Evolutionary conservation across 2,888 invertebrate genomes (phyloP), one percentile per base, ranked within the genome.

Genomic region (Drosophila birchii): DNA sequence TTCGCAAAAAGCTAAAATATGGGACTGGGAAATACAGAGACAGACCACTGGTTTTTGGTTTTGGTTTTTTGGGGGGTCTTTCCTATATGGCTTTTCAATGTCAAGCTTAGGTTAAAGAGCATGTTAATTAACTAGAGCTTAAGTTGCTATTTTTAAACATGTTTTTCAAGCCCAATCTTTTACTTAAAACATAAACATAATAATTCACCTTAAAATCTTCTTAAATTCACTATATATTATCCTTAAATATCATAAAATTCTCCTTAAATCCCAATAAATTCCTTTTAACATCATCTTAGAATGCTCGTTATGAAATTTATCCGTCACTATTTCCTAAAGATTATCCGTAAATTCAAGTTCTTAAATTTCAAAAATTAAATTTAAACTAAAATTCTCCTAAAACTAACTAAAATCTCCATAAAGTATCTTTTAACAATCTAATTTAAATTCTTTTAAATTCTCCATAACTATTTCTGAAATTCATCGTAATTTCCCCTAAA

Each of bases 1-100:
- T 78, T 69, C 71, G 59, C 75, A 75, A 85, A 82, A 69, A 45
- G 34, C n/a, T 51, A 34, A 34, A 53, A 53, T 53, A 53, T 53
- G 32, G 16, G n/a, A 41, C 39, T 39, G n/a, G n/a, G 20, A 41
- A 5, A 45, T 34, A n/a, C 51, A 53, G 16, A 8, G 29, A 29
- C 26, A 34, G 16, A 20, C 34, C 51, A 36, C 36, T 36, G 34
- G 23, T n/a, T n/a, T n/a, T n/a, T n/a, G n/a, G n/a, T n/a, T 4
- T 16, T 11, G 11, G 12, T 29, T 58, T 55, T 51, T 59, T 32
- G 11, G 20, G 14, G 54, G 47, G 62, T 16, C 41, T 23, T 23
- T 26, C 8, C 39, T 23, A 58, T 38, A 61, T 41, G 61, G 12
- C 32, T 12, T 60, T 49, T 62, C 63, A 66, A 66, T 66, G 63